Evolutionary conservation across 2,888 invertebrate species (phyloP).

Genomic region (Tiphia femorata): DNA sequence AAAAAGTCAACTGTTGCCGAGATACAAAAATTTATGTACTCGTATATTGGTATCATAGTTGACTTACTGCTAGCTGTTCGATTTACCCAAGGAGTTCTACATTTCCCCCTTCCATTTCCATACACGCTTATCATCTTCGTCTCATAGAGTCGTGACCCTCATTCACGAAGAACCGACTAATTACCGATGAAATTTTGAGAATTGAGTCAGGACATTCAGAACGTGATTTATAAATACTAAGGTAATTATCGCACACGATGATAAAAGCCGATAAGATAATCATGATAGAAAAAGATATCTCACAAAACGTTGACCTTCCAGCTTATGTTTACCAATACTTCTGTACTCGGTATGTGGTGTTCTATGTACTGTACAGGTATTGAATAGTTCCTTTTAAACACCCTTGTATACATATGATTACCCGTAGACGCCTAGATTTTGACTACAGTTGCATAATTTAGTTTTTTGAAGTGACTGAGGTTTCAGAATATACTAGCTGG

Average conservation of each 20-base stretch:
- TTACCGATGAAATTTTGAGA: neutral
- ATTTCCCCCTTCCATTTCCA: no score
- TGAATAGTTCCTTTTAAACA: neutral
- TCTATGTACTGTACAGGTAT: neutral
- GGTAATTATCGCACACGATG: neutral
- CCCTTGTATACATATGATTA: no score
- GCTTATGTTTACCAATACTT: neutral
- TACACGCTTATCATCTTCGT: constrained; percentile 9
- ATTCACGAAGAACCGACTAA: neutral
- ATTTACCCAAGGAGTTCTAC: no score
- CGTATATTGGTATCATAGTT: neutral
- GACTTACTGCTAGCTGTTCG: no score
- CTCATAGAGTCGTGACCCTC: neutral
- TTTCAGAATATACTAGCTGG: no score
- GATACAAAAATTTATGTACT: neutral
- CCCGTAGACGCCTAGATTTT: neutral
- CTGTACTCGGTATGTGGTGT: neutral
- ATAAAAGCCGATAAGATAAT: neutral
- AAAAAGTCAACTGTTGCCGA: neutral
- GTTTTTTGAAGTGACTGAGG: no score
- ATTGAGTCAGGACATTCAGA: neutral
- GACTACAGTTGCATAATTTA: no score
- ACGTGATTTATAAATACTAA: neutral
- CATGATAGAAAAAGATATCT: neutral
- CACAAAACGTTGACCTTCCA: neutral